A percentile compares a stretch with the other conserved stretches of the same genome.
phyloP scores from a whole-genome alignment of 2,797 vertebrate species.

The Brotula barbata region DNA sequence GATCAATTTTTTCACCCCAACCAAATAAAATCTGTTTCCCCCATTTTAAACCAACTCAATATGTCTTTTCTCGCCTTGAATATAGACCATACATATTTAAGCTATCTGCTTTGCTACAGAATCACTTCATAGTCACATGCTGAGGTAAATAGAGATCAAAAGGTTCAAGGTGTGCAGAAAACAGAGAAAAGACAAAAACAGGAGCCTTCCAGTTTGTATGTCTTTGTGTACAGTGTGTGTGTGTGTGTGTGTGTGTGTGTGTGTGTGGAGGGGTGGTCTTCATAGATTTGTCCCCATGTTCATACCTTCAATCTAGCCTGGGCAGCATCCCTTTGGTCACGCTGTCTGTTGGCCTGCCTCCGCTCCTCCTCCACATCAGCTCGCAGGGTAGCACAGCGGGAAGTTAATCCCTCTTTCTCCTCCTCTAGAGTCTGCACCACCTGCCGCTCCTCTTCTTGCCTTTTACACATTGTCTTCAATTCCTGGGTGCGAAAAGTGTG shows the following conservation, averaged over 20 bases:
- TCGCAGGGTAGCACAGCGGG: conserved; percentile 83
- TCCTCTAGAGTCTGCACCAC: conserved; percentile 83
- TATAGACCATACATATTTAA: conserved; percentile 44
- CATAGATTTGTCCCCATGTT: conserved; percentile 51
- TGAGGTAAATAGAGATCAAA: conserved; percentile 43
- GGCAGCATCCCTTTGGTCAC: conserved; percentile 79
- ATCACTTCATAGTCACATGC: conserved; percentile 40
- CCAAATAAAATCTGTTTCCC: conserved; percentile 9
- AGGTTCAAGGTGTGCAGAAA: conserved; percentile 55
- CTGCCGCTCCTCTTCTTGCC: conserved; percentile 82
- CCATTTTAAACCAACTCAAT: conserved; percentile 21
- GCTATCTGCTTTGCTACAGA: conserved; percentile 30
- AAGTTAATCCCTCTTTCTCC: conserved; percentile 87
- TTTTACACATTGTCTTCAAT: conserved; percentile 82
- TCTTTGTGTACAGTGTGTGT: conserved; percentile 14
- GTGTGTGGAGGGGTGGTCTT: conserved; percentile 36
- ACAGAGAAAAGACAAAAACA: conserved; percentile 20
- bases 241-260: conserved; percentile 6
- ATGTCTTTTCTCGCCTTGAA: conserved; percentile 34
- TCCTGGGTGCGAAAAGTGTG: conserved; percentile 69
- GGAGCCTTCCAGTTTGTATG: conserved; percentile 11
- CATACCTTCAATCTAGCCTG: conserved; percentile 88
- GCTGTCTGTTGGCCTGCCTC: conserved; percentile 83
- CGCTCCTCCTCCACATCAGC: conserved; percentile 91
- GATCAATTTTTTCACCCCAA: conserved; percentile 16